A percentile compares a stretch with the other conserved stretches of the same genome.
These are phyloP conservation scores for Acanthococcus lagerstroemiae DNA, from an alignment of 2,888 invertebrate genomes.

Conservation along the genomic window DNA sequence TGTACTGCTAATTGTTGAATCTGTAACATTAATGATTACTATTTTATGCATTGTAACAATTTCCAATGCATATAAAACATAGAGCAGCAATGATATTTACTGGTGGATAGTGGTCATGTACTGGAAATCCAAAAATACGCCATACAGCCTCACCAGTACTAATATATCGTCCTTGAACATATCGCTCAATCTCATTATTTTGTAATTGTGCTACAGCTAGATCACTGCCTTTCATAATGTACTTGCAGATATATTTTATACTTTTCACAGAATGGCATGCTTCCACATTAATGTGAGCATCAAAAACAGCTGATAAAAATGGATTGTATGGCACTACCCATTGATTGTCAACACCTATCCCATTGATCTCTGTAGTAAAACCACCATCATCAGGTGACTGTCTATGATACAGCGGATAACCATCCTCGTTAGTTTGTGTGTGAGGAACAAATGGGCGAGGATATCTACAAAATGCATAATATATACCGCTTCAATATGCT, in stretches of 20 bases:
- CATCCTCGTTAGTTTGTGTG: background rate
- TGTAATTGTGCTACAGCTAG: slow-evolving; percentile 16
- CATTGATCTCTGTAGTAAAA: background rate
- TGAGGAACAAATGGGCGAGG: background rate
- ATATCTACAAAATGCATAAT: background rate
- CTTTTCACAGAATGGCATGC: slow-evolving; percentile 42
- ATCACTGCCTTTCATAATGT: slow-evolving; percentile 37
- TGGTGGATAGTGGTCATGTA: background rate
- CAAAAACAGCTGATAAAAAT: slow-evolving; percentile 34
- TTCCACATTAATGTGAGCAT: slow-evolving; percentile 42
- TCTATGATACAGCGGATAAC: background rate
- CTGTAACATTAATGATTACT: background rate
- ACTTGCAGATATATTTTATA: slow-evolving; percentile 42
- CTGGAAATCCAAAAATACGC: background rate
- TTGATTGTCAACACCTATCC: slow-evolving; percentile 32
- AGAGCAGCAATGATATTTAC: background rate
- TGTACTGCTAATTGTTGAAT: background rate
- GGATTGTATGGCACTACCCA: slow-evolving; percentile 36
- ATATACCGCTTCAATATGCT: background rate
- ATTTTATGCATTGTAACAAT: background rate
- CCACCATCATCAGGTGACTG: background rate
- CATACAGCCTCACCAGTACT: background rate
- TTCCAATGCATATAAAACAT: background rate
- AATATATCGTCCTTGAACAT: background rate
- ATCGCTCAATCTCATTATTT: background rate